phyloP scores from a whole-genome alignment of 2,888 invertebrate species.

The Ichneumoninae sp. region DNA sequence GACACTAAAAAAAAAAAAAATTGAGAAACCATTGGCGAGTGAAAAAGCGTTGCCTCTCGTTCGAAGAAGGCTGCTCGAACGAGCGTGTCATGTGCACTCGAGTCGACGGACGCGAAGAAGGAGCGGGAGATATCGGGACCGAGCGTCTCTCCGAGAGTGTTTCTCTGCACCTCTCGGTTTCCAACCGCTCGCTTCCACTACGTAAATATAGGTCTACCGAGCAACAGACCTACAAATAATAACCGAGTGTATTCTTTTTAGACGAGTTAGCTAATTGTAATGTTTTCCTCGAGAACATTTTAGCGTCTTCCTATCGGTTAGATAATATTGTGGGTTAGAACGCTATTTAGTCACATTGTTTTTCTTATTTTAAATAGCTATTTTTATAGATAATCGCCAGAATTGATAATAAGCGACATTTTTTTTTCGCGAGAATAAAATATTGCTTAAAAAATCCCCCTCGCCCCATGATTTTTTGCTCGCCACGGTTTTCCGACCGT shows the following conservation, averaged over 20 bases:
- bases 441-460: no score
- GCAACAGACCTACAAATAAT: neutral
- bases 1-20: neutral
- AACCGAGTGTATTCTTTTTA: neutral
- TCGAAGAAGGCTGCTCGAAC: slow-evolving; percentile 7
- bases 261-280: neutral
- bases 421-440: no score
- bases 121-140: slow-evolving; percentile 17
- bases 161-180: slow-evolving; percentile 17
- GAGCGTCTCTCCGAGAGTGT: neutral
- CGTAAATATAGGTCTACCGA: neutral
- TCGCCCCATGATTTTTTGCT: no score
- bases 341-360: no score
- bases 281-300: neutral
- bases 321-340: neutral
- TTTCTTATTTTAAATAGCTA: no score
- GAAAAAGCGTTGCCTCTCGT: slow-evolving; percentile 2
- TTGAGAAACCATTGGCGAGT: slow-evolving; percentile 1
- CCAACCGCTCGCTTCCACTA: slow-evolving; percentile 16
- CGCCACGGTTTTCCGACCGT: no score
- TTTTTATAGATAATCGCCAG: no score
- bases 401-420: no score
- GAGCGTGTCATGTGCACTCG: slow-evolving; percentile 26
- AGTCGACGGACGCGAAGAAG: slow-evolving; percentile 25
- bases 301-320: neutral